A percentile compares a stretch with the other conserved stretches of the same genome.
These are phyloP conservation scores for Littorina saxatilis DNA, from an alignment of 1,140 invertebrate species.

Conservation along the genomic window DNA sequence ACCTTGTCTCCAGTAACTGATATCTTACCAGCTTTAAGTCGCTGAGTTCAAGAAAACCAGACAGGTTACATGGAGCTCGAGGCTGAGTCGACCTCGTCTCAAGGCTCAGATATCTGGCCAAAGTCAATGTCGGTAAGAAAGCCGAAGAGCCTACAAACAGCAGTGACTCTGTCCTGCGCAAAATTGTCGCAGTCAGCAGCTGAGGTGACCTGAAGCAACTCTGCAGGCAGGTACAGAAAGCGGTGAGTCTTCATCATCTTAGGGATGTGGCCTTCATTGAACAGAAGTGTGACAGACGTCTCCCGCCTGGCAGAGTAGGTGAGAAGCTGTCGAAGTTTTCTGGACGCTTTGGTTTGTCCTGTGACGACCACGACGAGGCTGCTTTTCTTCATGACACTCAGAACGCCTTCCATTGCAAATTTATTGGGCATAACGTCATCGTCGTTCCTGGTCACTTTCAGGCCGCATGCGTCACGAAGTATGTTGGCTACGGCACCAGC, in stretches of 20 bases:
- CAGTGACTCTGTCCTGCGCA: not conserved
- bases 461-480: not conserved
- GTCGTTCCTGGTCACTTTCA: slow-evolving; percentile 13
- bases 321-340: not conserved
- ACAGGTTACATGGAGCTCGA: too few species aligned
- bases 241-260: not conserved
- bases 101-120: too few species aligned
- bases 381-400: slow-evolving; percentile 6
- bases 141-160: not conserved
- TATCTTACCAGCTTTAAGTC: too few species aligned
- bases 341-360: not conserved
- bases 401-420: not conserved
- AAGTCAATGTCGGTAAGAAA: not conserved
- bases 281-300: not conserved
- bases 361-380: not conserved
- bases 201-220: not conserved
- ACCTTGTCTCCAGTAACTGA: too few species aligned
- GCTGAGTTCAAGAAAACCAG: too few species aligned
- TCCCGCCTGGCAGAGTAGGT: not conserved
- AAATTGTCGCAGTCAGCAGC: not conserved
- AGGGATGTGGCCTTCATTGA: not conserved
- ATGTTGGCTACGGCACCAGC: not conserved
- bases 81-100: too few species aligned
- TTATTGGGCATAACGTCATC: not conserved
- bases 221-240: not conserved